Base-by-base conservation (phyloP, 1,140 invertebrate species). In the Agraylea sexmaculata region DNA sequence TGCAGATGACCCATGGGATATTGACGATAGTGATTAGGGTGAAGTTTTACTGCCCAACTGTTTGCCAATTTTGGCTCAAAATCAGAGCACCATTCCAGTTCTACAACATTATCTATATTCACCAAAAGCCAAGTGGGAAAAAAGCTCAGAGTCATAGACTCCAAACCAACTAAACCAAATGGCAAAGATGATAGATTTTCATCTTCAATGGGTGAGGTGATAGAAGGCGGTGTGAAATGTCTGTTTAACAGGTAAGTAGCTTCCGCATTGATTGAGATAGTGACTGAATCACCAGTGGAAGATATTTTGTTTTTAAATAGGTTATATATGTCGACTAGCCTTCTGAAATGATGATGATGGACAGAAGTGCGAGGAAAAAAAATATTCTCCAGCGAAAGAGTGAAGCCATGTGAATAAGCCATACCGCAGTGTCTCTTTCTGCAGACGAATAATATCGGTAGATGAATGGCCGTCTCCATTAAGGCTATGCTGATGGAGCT, bases 121-220 rank as follows among this genome's bases (percentile, higher is more conserved):
- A 95, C 66, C 56, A 78, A 71, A 2, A 81, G 81, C 92, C 92
- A 97, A 6, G 81, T 83, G n/a, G 83, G 78, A 54, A 80, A 82
- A 2, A 95, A 59, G 43, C 80, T 68, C 18, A 93, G 66, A 60
- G 83, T 77, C 31, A 75, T 69, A 3, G 88, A 86, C 66, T 92
- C 88, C 32, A 75, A 75, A 17, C 75, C 74, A 23, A 85, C 80
- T 41, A n/a, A n/a, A n/a, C 88, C 89, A 71, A 90, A 87, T 1
- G 87, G 86, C 32, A 93, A 62, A 29, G 75, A 73, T 27, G 57
- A 66, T 12, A 70, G 50, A 46, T 63, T 60, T 44, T 85, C 80
- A 59, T 78, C 78, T 34, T 76, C 73, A 42, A 77, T 68, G 53
- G 80, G 77, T 31, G 73, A 77, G 74, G 79, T 84, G 13, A 65